Evolutionary conservation across 2,888 invertebrate genomes (phyloP), one percentile per base, ranked within the genome.

Genomic region (Cephus nigrinus): DNA sequence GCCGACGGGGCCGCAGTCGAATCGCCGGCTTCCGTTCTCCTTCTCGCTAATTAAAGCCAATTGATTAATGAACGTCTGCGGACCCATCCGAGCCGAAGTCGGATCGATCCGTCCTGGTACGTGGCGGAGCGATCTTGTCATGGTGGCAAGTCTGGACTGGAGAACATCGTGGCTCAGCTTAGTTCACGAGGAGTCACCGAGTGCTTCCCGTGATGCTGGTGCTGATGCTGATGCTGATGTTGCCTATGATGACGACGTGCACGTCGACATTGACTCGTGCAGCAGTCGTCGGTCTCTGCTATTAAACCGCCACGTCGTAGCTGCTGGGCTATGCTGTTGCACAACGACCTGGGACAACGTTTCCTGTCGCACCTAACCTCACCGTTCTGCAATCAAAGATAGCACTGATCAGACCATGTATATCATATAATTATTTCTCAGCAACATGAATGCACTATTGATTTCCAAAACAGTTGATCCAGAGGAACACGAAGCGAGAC

Each of bases 321-420:
- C 88, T 90, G 92, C 84, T 89, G 91, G 78, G 88, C 91, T 88
- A 91, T 92, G 83, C 92, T 93, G 83, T 93, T 94, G 91, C 96
- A 96, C 81, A 95, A 93, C 69, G 94, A 93, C 79, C 95, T 94
- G n/a, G 95, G 94, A 91, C 97, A 96, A n/a, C 95, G 94, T 88
- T 96, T 96, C 82, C 97, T 93, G 83, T 95, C 95, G 91, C 97
- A 98, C 79, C 94, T 95, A 79, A 96, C 95, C 86, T 94, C 94
- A 76, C 97, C 96, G 89, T 97, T 96, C 97, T 97, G 92, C 0
- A 92, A 90, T 81, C 79, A 81, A 82, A 82, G 9, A 15, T 23
- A 55, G 9, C 55, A 55, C 55, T 23, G 23, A 55, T 55, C 5
- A 9, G 2, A 55, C 0, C 0, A 9, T 55, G 9, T 9, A 55